Base-by-base conservation (phyloP, 1,140 invertebrate genomes). In the Bombus turneri region DNA sequence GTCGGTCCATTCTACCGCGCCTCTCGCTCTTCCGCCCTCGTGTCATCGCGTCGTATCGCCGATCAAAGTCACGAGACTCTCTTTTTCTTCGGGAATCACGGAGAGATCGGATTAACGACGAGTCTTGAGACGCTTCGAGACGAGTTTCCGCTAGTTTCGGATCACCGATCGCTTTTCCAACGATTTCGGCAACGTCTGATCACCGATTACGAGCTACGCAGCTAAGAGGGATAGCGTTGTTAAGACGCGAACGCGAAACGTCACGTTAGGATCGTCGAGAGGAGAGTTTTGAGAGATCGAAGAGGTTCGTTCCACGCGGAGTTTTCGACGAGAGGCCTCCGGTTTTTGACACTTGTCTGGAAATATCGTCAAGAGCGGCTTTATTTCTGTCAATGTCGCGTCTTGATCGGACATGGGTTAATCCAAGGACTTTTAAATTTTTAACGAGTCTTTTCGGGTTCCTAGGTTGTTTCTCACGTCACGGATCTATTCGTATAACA, bases 51-150 rank as follows among this genome's bases (percentile, higher is more conserved):
- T 47, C 81, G 62, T 88, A 88, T 88, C 88, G 76, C 79, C 88
- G 87, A 88, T 89, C 88, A 89, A 89, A 89, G 88, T 86, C 62
- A 87, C 83, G 57, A 43, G 59, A 62, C 68, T 72, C 76, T 47
- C 39, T 41, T 64, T 39, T 66, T 57, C 28, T 18, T 31, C 64
- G 6, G n/a, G 15, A 18, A 31, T 31, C 41, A 2, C 75, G 6
- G 72, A 9, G 18, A 76, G 87, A 82, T 85, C 83, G 74, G 83
- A 68, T 85, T 89, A 89, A 89, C 87, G 88, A 89, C 87, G 12
- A 62, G 87, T 82, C 84, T 59, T 0, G 68, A 85, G 43, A 28
- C 43, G 37, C 53, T 41, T 28, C 47, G 13, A n/a, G 28, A 47
- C 62, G 47, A 69, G n/a, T 57, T 69, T 78, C 75, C n/a, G 41